Base-by-base conservation (phyloP, 1,140 invertebrate species). In the Lethrus apterus region DNA sequence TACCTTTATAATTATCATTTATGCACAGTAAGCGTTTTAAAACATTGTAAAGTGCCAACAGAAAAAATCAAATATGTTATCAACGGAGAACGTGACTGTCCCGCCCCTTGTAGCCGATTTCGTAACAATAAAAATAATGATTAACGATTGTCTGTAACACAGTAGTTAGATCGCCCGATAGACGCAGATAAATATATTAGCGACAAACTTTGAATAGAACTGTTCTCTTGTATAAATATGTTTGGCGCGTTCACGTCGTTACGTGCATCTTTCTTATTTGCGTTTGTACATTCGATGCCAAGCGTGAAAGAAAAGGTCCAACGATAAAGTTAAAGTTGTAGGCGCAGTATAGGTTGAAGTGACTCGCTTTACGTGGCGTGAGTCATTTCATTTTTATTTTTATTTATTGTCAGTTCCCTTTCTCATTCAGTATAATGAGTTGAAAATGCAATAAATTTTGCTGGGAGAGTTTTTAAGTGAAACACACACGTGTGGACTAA, bases 131-230 rank as follows among this genome's bases (percentile, higher is more conserved):
- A 51, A 51, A 51, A 51, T 34, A 17, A 47, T 51, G 50, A 51
- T 51, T 51, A 51, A 51, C 50, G 50, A 51, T 46, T 44, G 15
- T n/a, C n/a, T n/a, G 44, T 44, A 51, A 42, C 30, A 51, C 50
- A 51, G 50, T 51, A 51, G 50, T 47, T 36, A 51, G 50, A 51
- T 51, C 36, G 31, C 31, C 11, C 42, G 50, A 51, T 51, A 51
- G 36, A 44, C 42, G 41, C 43, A 20, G 40, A 47, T 43, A 51
- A 47, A 51, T 51, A 46, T 44, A 51, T 51, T 51, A 51, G 31
- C 50, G 44, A 43, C 50, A 47, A 51, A 47, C 36, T 51, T 51
- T 51, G 50, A 51, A 51, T 51, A 51, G 33, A 51, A 44, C 50
- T 38, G 50, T 51, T 51, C 45, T 38, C 38, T 51, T 51, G 50